A percentile compares a stretch with the other conserved stretches of the same genome.
Conservation (phyloP, 92 coral and sea anemone species). For the Phenganax marumi region DNA sequence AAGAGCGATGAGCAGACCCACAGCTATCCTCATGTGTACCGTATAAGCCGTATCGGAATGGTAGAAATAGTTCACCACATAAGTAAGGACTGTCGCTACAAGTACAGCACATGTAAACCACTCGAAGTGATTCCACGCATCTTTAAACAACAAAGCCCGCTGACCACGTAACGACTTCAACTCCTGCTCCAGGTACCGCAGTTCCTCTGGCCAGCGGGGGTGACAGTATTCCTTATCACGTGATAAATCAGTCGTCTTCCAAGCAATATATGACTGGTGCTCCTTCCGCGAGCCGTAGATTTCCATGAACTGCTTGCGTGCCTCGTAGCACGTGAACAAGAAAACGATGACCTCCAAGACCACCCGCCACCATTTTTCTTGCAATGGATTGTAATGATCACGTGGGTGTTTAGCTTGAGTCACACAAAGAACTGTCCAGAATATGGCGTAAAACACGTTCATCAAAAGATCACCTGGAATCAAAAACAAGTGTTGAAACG, state of each 20-base stretch:
- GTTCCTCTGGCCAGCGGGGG: conserved; percentile 76
- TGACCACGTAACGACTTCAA: conserved; percentile 55
- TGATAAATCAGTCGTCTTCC: conserved; percentile 63
- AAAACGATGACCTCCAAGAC: conserved; percentile 64
- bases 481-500: too few relatives aligned
- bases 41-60: conserved; percentile 27
- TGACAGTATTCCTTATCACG: conserved; percentile 77
- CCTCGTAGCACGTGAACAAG: conserved; percentile 67
- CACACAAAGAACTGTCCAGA: conserved; percentile 68
- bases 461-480: conserved; percentile 51
- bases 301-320: conserved; percentile 68
- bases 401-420: conserved; percentile 63
- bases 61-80: conserved; percentile 53
- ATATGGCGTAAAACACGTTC: conserved; percentile 62
- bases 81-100: conserved; percentile 54
- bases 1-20: conserved; percentile 61
- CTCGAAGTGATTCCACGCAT: conserved; percentile 76
- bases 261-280: conserved; percentile 52
- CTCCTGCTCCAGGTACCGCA: conserved; percentile 62
- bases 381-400: conserved; percentile 61
- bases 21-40: conserved; percentile 54
- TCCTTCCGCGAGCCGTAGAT: conserved; percentile 63
- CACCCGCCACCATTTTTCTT: conserved; percentile 69
- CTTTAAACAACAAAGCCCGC: conserved; percentile 63
- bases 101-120: conserved; percentile 74